Base-by-base conservation (phyloP, 1,140 invertebrate genomes). In the Calosoma granatense region DNA sequence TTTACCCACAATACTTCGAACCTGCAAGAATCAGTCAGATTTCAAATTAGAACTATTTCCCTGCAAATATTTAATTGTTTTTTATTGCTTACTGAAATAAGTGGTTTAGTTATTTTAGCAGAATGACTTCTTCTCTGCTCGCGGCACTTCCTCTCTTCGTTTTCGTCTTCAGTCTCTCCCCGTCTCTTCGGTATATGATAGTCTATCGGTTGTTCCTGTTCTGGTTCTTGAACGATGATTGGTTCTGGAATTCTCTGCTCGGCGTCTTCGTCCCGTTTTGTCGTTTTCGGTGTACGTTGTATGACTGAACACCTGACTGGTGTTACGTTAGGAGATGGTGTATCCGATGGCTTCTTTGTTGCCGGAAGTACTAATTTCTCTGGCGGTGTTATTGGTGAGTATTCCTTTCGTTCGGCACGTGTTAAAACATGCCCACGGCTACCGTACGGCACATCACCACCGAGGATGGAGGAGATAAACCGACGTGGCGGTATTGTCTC, bases 141-240 rank as follows among this genome's bases (percentile, higher is more conserved):
- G 68, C 71, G 76, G 65, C 68, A 75, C 68, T 72, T 78, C 72
- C 71, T 75, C 60, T 75, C 81, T 73, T 74, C 81, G 58, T 79
- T 73, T 22, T 79, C 78, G 55, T 86, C 82, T 66, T 85, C 81
- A 12, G 73, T 71, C 60, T 85, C 81, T 19, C 83, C 80, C 59
- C 81, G 78, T 56, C 84, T 81, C 70, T 88, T 90, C 15, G 88
- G 88, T 56, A 92, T 86, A 62, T 87, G 88, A 70, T 92, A 92
- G 66, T 92, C 87, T 54, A 92, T 91, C 0, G 90, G 89, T 61
- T 90, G 87, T 51, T 91, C 88, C 73, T 92, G 84, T 71, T 83
- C 81, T 0, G 82, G 80, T 70, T 74, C 70, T 74, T 68, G 64
- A 12, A 65, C 74, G 30, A 76, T 63, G 15, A 77, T 63, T 30